Conservation (phyloP, 2,797 vertebrate genomes). For the Lepilemur ruficaudatus region DNA sequence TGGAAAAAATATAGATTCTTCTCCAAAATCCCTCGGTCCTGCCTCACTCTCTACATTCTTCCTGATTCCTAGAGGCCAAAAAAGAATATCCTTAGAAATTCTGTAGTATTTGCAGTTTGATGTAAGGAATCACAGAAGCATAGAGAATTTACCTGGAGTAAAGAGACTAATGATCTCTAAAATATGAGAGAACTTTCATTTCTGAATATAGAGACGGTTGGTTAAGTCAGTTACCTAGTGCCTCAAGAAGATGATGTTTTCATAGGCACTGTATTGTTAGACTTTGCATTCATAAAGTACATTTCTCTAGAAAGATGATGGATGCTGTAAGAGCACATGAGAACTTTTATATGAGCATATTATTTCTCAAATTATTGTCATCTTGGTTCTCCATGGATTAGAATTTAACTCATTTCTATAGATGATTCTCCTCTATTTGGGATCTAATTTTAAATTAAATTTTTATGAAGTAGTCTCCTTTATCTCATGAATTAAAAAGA, state of each 20-base stretch:
- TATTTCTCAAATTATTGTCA: neutral
- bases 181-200: neutral
- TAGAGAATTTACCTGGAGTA: neutral
- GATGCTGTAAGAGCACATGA: neutral
- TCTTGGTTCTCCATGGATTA: neutral
- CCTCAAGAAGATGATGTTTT: neutral
- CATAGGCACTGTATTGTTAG: neutral
- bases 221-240: neutral
- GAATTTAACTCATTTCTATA: neutral
- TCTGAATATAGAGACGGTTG: neutral
- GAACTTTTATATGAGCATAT: neutral
- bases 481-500: neutral
- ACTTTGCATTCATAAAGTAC: neutral
- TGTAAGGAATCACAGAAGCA: neutral
- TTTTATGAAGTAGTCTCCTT: neutral
- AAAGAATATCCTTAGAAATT: neutral
- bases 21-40: neutral
- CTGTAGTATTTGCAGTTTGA: neutral
- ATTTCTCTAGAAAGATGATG: neutral
- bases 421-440: neutral
- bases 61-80: neutral
- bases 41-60: neutral
- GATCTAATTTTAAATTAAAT: slow-evolving; percentile 60
- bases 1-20: neutral
- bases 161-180: neutral